Evolutionary conservation across 2,113 vertebrate genomes (phyloP).

Genomic region (Chrysemys picta): DNA sequence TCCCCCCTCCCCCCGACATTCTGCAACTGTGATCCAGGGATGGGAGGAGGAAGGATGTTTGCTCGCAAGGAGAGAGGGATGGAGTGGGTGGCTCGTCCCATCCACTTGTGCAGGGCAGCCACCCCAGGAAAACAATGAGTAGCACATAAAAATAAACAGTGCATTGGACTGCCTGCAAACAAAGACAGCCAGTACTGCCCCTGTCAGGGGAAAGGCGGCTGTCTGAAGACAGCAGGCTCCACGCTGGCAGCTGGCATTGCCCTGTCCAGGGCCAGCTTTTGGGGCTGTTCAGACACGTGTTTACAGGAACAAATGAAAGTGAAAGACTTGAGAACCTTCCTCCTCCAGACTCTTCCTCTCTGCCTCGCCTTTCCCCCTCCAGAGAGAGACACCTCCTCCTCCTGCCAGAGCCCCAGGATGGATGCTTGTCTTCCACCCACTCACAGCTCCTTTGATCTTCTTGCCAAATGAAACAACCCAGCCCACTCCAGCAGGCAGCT

Average conservation of each 20-base stretch:
- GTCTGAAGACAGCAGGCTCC: neutral
- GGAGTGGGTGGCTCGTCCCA: no score
- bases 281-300: accelerated
- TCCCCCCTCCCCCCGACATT: neutral
- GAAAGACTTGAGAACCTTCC: slow-evolving; percentile 17
- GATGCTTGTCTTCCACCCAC: neutral
- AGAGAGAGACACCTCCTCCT: neutral
- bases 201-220: neutral
- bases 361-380: neutral
- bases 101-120: neutral
- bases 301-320: slow-evolving; percentile 35
- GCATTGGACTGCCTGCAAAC: no score
- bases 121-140: neutral
- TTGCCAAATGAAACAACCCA: neutral
- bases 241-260: neutral
- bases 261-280: neutral
- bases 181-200: no score
- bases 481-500: neutral
- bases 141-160: neutral
- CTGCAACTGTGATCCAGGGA: neutral
- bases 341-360: slow-evolving; percentile 5
- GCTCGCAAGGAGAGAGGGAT: neutral
- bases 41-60: neutral
- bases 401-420: neutral
- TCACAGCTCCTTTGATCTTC: neutral